Evolutionary conservation across 2,888 invertebrate genomes (phyloP).

Genomic region (Branchipolynoe longqiensis): DNA sequence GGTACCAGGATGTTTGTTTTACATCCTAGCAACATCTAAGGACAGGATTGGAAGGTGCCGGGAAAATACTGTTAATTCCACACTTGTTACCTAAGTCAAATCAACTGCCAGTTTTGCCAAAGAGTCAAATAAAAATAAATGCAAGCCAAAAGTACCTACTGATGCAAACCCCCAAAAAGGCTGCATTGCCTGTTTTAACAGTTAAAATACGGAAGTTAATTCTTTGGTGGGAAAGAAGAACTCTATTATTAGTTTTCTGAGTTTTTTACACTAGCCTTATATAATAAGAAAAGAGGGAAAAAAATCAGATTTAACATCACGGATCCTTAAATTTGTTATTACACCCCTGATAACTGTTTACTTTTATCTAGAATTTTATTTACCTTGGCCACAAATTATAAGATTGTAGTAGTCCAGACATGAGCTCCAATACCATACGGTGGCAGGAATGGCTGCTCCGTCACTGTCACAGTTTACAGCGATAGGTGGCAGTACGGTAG

Average conservation of each 20-base stretch:
- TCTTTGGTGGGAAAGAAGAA: constrained; percentile 44
- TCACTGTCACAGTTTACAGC: no score
- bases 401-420: no score
- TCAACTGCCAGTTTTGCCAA: constrained; percentile 45
- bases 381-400: no score
- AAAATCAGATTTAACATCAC: constrained; percentile 47
- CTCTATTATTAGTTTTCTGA: neutral
- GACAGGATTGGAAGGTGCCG: no score
- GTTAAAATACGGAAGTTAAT: constrained; percentile 28
- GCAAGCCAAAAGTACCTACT: constrained; percentile 43
- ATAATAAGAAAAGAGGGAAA: neutral
- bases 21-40: no score
- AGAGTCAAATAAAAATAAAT: constrained; percentile 24
- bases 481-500: no score
- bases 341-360: no score
- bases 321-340: constrained; percentile 37
- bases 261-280: constrained; percentile 21
- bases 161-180: constrained; percentile 6
- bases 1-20: no score
- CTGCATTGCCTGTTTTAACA: neutral
- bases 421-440: no score
- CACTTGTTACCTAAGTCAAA: constrained; percentile 39
- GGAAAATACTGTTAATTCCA: constrained; percentile 55
- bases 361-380: no score
- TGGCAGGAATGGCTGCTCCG: no score